phyloP scores from a whole-genome alignment of 1,140 invertebrate genomes.

The Temnothorax longispinosus region DNA sequence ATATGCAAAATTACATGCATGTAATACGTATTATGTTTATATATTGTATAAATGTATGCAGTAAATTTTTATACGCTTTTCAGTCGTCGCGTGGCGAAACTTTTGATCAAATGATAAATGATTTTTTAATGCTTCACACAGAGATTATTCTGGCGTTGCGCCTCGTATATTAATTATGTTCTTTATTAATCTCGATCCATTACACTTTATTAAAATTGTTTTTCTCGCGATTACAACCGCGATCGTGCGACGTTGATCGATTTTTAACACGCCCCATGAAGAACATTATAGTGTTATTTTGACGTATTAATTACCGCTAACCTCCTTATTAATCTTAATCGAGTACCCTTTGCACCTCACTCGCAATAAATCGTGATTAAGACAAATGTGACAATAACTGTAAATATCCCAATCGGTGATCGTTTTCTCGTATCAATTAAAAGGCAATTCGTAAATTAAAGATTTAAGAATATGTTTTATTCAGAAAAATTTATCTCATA shows the following conservation, averaged over 20 bases:
- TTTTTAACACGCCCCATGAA: slow-evolving; percentile 29
- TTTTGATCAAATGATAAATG: slow-evolving; percentile 56
- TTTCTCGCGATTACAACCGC: slow-evolving; percentile 11
- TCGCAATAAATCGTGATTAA: not conserved
- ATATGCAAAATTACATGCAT: slow-evolving; percentile 27
- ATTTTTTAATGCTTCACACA: slow-evolving; percentile 37
- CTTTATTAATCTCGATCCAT: slow-evolving; percentile 59
- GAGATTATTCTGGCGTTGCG: slow-evolving; percentile 18
- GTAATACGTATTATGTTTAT: not conserved
- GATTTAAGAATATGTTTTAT: not conserved
- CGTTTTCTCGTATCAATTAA: not conserved
- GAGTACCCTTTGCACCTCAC: not conserved
- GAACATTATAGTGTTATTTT: slow-evolving; percentile 26
- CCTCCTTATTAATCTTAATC: slow-evolving; percentile 27
- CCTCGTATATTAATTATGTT: slow-evolving; percentile 47
- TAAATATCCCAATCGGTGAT: not conserved
- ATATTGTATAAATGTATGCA: not conserved
- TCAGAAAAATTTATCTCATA: not conserved
- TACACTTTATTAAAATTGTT: slow-evolving; percentile 54
- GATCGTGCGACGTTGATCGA: slow-evolving; percentile 32
- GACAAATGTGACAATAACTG: not conserved
- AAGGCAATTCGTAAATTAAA: not conserved
- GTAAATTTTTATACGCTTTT: slow-evolving; percentile 31
- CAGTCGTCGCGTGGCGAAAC: slow-evolving; percentile 34
- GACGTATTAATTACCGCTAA: slow-evolving; percentile 32